Evolutionary conservation across 2,113 vertebrate genomes (phyloP), one percentile per base, ranked within the genome.

Genomic region (Ameiurus melas): DNA sequence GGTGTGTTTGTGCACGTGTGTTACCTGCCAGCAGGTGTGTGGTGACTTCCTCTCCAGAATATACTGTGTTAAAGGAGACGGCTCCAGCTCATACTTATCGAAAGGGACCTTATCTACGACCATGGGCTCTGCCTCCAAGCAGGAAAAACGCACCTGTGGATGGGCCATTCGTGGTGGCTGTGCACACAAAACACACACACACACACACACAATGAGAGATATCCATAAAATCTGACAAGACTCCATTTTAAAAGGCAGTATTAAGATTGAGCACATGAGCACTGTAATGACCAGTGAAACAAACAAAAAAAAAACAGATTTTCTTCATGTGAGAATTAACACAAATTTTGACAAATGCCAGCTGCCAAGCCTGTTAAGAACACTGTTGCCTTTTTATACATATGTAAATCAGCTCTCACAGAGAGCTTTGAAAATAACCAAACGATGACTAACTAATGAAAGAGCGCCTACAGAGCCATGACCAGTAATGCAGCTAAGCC

Each of bases 51-150:
- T 95, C 93, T 99, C 98, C 95, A 99, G 92, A 89, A 99, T 97
- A 93, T 96, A 98, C 91, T 99, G 98, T 33, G 98, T 99, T 92
- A 99, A 96, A 0, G 98, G 98, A 2, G 98, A 99, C 30, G 98
- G 97, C 94, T 99, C 98, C 91, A 99, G 96, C 92, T 99, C 98
- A 1, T 99, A 99, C 94, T 99, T 99, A 95, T 99, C 98, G 91
- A 99, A 99, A 36, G 98, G 98, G 87, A 99, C 96, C 93, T 99
- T 99, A 92, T 99, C 98, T 68, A 99, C 98, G 85, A 99, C 97
- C 98, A 99, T 99, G 55, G 98, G 98, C 88, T 99, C 98, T 89
- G 97, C 97, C 93, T 99, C 98, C 84, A 96, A 91, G 90, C 98
- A 99, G 66, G 97, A 97, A 94, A 99, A 99, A 60, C 96, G 97